Evolutionary conservation across 2,888 invertebrate species (phyloP).

Genomic region (Nymphalis c-album): DNA sequence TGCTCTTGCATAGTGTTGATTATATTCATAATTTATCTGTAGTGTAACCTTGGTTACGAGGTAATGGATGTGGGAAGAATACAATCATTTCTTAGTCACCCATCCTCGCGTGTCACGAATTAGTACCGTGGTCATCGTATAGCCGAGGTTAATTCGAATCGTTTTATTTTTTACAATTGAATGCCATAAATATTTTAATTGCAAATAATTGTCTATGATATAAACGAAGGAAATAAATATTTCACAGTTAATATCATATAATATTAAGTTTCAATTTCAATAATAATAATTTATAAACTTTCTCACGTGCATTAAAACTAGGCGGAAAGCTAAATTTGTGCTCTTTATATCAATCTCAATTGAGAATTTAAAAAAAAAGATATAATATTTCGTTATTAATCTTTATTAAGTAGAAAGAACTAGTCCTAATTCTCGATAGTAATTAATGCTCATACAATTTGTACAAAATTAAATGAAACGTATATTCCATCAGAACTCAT

Average conservation of each 20-base stretch:
- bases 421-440: neutral
- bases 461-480: neutral
- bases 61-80: slow-evolving; percentile 31
- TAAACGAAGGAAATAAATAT: too few relatives aligned
- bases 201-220: too few relatives aligned
- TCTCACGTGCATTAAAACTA: neutral
- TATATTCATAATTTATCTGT: slow-evolving; percentile 8
- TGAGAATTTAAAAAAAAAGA: neutral
- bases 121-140: neutral
- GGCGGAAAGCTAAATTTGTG: neutral
- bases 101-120: neutral
- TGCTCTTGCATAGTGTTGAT: slow-evolving; percentile 27
- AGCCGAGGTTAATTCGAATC: too few relatives aligned
- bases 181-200: too few relatives aligned
- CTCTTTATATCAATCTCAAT: neutral
- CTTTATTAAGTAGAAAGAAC: neutral
- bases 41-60: slow-evolving; percentile 20
- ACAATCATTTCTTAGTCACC: slow-evolving; percentile 28
- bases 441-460: slow-evolving; percentile 2
- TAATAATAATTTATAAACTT: neutral
- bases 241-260: too few relatives aligned
- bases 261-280: neutral
- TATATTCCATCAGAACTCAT: neutral
- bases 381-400: neutral
- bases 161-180: too few relatives aligned